Evolutionary conservation across 2,888 invertebrate genomes (phyloP).

Genomic region (Auanema sp.): DNA sequence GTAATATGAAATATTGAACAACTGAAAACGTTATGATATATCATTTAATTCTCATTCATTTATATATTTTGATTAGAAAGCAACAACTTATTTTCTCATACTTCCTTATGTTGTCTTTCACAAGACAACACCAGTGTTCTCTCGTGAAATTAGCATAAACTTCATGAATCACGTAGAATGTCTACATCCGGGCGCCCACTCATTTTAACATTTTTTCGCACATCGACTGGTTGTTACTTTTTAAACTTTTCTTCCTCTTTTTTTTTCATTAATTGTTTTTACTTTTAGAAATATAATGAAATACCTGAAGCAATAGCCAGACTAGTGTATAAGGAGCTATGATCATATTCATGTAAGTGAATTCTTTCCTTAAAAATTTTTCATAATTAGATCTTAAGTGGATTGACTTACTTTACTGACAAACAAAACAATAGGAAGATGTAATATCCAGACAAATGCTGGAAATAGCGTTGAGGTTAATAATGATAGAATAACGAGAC

Average conservation of each 20-base stretch:
- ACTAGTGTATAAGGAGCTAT: conserved; percentile 36
- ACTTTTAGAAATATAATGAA: conserved; percentile 9
- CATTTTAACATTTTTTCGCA: conserved; percentile 2
- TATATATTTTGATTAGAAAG: no score
- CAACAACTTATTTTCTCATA: background rate
- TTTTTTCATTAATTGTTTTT: conserved; percentile 20
- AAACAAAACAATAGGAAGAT: conserved; percentile 54
- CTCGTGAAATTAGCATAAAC: no score
- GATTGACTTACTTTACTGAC: conserved; percentile 25
- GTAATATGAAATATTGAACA: conserved; percentile 59
- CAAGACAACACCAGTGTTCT: no score
- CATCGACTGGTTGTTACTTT: conserved; percentile 50
- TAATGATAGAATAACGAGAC: conserved; percentile 52
- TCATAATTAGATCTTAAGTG: background rate
- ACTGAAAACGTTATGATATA: conserved; percentile 22
- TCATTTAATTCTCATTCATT: background rate
- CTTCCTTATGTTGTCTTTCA: no score
- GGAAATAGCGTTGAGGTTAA: conserved; percentile 53
- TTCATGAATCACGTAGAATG: background rate
- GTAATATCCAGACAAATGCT: conserved; percentile 59
- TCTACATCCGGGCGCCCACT: background rate
- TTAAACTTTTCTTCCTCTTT: background rate
- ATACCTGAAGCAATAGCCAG: conserved; percentile 33
- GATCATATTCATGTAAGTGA: conserved; percentile 36
- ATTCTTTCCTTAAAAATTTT: conserved; percentile 25